A percentile compares a stretch with the other conserved stretches of the same genome.
phyloP scores from a whole-genome alignment of 1,140 invertebrate species.

The Macrotrachela quadricornifera region DNA sequence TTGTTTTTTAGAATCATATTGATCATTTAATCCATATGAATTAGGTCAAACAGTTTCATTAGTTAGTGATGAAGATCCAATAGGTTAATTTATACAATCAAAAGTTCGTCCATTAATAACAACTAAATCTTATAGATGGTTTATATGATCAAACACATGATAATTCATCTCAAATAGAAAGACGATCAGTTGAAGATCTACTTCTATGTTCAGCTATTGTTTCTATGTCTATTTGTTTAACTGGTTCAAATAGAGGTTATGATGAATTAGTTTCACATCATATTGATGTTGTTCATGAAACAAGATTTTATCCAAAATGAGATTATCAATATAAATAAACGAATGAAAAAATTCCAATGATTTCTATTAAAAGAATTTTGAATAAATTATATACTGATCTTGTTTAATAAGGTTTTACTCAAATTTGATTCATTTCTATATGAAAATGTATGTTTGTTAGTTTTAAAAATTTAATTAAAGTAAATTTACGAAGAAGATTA shows the following conservation, averaged over 20 bases:
- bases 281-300: conserved; percentile 90
- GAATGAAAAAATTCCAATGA: too few relatives aligned
- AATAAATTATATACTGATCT: too few relatives aligned
- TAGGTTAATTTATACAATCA: conserved; percentile 41
- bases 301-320: conserved; percentile 60
- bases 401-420: too few relatives aligned
- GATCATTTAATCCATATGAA: background rate
- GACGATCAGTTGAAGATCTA: conserved; percentile 62
- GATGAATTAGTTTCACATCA: conserved; percentile 91
- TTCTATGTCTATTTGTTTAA: conserved; percentile 71
- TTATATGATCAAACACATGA: conserved; percentile 90
- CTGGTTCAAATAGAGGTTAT: conserved; percentile 76
- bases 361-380: too few relatives aligned
- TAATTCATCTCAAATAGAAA: conserved; percentile 63
- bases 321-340: too few relatives aligned
- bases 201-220: conserved; percentile 68
- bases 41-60: too few relatives aligned
- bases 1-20: background rate
- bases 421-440: too few relatives aligned
- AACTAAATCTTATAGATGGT: conserved; percentile 66
- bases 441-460: too few relatives aligned
- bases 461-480: too few relatives aligned
- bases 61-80: conserved; percentile 5
- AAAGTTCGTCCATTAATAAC: conserved; percentile 46
- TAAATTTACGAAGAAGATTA: too few relatives aligned